Evolutionary conservation across 2,797 vertebrate species (phyloP).

Genomic region (Acrocephalus scirpaceus): DNA sequence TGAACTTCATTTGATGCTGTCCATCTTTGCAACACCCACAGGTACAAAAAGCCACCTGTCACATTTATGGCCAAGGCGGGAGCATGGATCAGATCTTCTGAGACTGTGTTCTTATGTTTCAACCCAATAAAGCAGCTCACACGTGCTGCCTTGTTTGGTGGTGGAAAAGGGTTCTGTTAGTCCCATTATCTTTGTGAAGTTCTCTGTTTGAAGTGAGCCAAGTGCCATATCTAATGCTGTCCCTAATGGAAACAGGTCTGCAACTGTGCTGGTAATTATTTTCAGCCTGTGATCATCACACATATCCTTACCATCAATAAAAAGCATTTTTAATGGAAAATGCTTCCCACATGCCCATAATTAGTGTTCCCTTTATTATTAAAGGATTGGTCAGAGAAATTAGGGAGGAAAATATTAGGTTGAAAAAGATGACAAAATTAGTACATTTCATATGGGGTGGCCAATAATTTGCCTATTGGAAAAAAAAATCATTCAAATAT

Average conservation of each 20-base stretch:
- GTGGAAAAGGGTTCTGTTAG: not conserved
- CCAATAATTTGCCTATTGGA: not conserved
- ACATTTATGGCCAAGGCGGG: not conserved
- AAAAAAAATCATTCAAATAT: not conserved
- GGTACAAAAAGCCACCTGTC: not conserved
- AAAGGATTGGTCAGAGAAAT: not conserved
- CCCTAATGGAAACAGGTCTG: not conserved
- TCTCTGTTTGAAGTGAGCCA: not conserved
- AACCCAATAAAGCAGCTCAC: not conserved
- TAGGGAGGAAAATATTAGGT: not conserved
- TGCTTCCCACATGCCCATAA: fast-evolving
- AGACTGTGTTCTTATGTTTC: not conserved
- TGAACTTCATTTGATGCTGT: not conserved
- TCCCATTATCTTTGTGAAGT: not conserved
- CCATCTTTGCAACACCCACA: fast-evolving
- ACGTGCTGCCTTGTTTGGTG: fast-evolving
- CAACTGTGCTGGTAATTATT: not conserved
- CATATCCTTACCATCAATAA: not conserved
- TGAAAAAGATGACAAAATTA: not conserved
- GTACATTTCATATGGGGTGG: not conserved
- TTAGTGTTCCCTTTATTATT: not conserved
- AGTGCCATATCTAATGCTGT: not conserved
- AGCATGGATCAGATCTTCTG: not conserved
- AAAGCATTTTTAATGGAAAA: not conserved
- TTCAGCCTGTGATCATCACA: not conserved